Evolutionary conservation across 2,113 vertebrate species (phyloP).

Genomic region (Athene noctua): DNA sequence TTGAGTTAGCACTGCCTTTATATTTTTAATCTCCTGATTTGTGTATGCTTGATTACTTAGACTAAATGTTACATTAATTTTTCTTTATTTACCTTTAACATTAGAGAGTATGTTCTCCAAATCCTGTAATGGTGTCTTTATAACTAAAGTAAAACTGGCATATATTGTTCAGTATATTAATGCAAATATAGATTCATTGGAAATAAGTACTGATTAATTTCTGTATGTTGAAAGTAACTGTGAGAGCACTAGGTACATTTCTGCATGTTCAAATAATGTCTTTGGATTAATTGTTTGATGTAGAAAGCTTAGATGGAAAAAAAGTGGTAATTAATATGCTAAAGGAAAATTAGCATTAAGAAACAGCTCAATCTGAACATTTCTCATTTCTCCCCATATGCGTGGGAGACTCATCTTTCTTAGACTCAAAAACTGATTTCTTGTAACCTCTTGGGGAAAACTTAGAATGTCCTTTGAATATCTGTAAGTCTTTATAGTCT

Average conservation of each 20-base stretch:
- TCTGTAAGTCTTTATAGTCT: neutral
- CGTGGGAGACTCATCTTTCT: neutral
- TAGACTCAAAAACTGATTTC: neutral
- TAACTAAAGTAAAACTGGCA: neutral
- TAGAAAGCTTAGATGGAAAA: neutral
- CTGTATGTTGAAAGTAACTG: neutral
- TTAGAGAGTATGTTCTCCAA: neutral
- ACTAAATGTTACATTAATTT: neutral
- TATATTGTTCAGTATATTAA: neutral
- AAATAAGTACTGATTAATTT: neutral
- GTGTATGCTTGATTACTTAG: neutral
- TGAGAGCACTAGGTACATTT: neutral
- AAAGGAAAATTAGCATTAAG: neutral
- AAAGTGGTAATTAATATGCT: neutral
- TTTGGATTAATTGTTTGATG: neutral
- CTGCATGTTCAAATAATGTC: neutral
- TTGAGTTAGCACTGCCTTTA: neutral
- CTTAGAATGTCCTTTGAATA: neutral
- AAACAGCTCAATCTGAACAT: neutral
- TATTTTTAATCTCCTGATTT: neutral
- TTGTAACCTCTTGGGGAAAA: neutral
- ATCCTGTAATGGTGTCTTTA: neutral
- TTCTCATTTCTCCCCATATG: neutral
- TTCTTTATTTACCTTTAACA: neutral
- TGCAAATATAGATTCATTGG: neutral